A percentile compares a stretch with the other conserved stretches of the same genome.
Evolutionary conservation across 2,888 invertebrate species (phyloP).

Genomic region (Clunio marinus): DNA sequence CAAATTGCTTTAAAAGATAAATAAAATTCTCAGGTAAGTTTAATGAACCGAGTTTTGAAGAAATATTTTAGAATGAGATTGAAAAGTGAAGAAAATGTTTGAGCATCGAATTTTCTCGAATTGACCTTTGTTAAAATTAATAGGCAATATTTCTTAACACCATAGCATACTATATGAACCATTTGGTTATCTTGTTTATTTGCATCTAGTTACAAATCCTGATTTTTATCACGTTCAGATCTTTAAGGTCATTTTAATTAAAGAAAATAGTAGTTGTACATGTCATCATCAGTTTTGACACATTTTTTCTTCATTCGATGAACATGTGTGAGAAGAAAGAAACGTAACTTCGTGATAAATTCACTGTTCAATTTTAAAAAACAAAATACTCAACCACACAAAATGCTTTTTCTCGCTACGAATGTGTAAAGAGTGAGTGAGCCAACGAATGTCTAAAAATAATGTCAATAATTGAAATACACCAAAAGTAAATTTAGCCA

Average conservation of each 20-base stretch:
- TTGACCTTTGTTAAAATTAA: slow-evolving; percentile 16
- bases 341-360: neutral
- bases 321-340: slow-evolving; percentile 5
- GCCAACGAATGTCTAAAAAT: slow-evolving; percentile 27
- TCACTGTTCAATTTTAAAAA: neutral
- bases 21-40: no score
- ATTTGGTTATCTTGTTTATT: neutral
- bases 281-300: neutral
- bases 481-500: neutral
- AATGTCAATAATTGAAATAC: slow-evolving; percentile 24
- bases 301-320: slow-evolving; percentile 5
- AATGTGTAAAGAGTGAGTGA: neutral
- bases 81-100: neutral
- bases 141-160: no score
- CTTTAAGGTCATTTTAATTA: slow-evolving; percentile 27
- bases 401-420: slow-evolving; percentile 22
- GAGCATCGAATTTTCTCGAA: neutral
- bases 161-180: no score
- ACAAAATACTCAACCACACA: slow-evolving; percentile 16
- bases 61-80: no score
- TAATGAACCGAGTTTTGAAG: no score
- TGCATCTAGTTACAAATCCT: neutral
- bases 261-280: neutral
- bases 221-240: neutral
- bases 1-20: no score